A percentile compares a stretch with the other conserved stretches of the same genome.
Evolutionary conservation across 2,888 invertebrate species (phyloP).

Genomic region (Tiliacea citrago): DNA sequence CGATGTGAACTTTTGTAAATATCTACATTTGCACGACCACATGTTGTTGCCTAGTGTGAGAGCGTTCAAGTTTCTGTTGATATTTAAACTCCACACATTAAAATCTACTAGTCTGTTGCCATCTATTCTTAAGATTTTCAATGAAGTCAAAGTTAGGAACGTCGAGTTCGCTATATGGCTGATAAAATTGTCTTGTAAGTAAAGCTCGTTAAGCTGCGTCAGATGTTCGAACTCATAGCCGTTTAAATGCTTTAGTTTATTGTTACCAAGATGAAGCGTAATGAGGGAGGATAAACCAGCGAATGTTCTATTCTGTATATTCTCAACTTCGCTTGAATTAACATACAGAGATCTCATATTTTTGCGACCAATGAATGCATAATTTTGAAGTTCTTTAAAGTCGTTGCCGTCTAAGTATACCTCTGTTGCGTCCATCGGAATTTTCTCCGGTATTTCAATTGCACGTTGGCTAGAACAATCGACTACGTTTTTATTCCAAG

Average conservation of each 20-base stretch:
- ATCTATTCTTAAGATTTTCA: slow-evolving; percentile 95
- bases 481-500: slow-evolving; percentile 97
- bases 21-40: slow-evolving; percentile 98
- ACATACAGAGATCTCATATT: slow-evolving; percentile 96
- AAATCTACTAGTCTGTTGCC: slow-evolving; percentile 95
- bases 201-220: slow-evolving; percentile 94
- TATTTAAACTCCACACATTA: slow-evolving; percentile 93
- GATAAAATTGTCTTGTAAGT: slow-evolving; percentile 96
- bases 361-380: slow-evolving; percentile 97
- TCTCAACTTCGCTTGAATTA: slow-evolving; percentile 95
- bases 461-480: slow-evolving; percentile 96
- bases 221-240: slow-evolving; percentile 97
- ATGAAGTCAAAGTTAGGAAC: slow-evolving; percentile 93
- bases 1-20: slow-evolving; percentile 95
- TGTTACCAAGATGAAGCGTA: slow-evolving; percentile 96
- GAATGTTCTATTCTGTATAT: slow-evolving; percentile 96
- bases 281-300: slow-evolving; percentile 95
- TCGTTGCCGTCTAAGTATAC: slow-evolving; percentile 98
- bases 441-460: slow-evolving; percentile 94
- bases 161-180: slow-evolving; percentile 94
- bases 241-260: slow-evolving; percentile 94
- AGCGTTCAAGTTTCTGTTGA: slow-evolving; percentile 92
- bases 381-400: slow-evolving; percentile 95
- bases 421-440: slow-evolving; percentile 98
- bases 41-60: slow-evolving; percentile 95